Conservation (phyloP, 2,797 vertebrate species). For the Muscicapa striata region DNA sequence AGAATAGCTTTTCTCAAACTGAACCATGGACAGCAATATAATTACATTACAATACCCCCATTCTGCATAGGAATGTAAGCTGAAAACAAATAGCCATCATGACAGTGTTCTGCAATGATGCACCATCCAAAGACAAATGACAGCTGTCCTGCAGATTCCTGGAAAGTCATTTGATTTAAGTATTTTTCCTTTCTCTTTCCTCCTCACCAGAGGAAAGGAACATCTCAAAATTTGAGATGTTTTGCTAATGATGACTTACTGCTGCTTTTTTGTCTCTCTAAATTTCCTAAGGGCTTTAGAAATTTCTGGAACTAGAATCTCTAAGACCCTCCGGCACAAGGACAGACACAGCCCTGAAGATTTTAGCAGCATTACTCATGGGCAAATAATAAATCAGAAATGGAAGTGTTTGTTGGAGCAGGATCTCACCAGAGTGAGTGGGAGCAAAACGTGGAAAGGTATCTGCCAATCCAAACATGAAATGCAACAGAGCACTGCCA, state of each 20-base stretch:
- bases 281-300: background rate
- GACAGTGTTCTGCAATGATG: background rate
- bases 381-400: constrained; percentile 48
- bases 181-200: background rate
- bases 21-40: background rate
- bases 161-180: background rate
- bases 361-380: constrained; percentile 19
- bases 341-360: background rate
- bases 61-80: background rate
- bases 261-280: background rate
- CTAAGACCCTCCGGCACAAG: background rate
- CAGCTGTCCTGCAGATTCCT: background rate
- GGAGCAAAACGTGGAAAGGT: background rate
- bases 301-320: background rate
- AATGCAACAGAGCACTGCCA: constrained; percentile 35
- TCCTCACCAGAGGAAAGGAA: background rate
- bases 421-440: background rate
- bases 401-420: constrained; percentile 21
- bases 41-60: background rate
- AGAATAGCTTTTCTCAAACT: background rate
- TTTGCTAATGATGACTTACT: background rate
- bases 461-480: constrained; percentile 48
- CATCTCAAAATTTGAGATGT: background rate
- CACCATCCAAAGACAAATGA: background rate
- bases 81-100: background rate